Evolutionary conservation across 2,888 invertebrate genomes (phyloP), one percentile per base, ranked within the genome.

Genomic region (Stenotaenia linearis): DNA sequence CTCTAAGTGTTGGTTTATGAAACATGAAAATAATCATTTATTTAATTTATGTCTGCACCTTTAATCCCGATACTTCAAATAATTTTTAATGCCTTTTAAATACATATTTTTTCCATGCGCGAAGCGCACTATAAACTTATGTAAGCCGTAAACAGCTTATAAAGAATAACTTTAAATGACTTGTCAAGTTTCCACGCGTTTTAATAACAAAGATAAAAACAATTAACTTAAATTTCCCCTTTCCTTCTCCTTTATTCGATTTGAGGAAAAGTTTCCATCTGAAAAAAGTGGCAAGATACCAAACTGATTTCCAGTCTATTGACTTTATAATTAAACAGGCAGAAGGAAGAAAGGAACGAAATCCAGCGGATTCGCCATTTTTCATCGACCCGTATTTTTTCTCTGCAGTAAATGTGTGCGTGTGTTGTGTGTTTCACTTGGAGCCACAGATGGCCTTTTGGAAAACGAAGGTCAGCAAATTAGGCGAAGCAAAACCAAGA

Each of bases 391-490:
- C 69, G 50, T 50, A 50, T 69, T 28, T 69, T 25, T 69, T 28
- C 28, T 15, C 6, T 12, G 28, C 69, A 69, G 69, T 69, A 69
- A 69, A 69, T 69, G 69, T 10, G 69, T 69, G 69, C 69, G 69
- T 25, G 69, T 69, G 28, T 50, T 69, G 69, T 69, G 69, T 28
- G 69, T 69, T 69, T 69, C 69, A 69, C 69, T 69, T 69, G 69
- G 69, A 69, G 69, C 69, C 69, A 69, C 69, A 69, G 69, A 69
- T 69, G 69, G 69, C 69, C 69, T 69, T 32, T 28, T 69, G 69
- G 69, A 69, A 69, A 69, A 69, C 69, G 69, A 69, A 69, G 69
- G 69, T 69, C 69, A 69, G 69, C 69, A 69, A 69, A 69, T 69
- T 69, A 69, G 69, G 69, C 69, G 69, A 69, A 69, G 25, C 69